Conservation (phyloP, 2,113 vertebrate species). For the Myrmecophaga tridactyla region DNA sequence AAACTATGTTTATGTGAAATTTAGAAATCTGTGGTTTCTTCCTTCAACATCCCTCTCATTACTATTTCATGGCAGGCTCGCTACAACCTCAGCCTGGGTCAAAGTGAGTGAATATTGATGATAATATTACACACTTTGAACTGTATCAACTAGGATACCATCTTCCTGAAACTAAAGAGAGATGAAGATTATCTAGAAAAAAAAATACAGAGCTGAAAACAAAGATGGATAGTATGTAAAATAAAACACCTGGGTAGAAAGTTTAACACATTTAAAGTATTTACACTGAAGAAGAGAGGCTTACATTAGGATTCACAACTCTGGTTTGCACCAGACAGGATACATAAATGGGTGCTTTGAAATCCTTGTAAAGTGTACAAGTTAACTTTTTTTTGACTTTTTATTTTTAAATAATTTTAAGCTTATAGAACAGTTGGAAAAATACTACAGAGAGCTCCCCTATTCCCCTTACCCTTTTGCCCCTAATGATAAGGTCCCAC, state of each 20-base stretch:
- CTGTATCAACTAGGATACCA: neutral
- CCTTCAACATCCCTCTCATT: neutral
- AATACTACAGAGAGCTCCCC: neutral
- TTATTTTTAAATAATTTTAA: slow-evolving; percentile 23
- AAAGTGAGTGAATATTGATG: neutral
- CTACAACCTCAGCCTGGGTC: neutral
- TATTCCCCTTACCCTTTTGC: neutral
- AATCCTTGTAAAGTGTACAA: neutral
- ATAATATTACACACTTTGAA: neutral
- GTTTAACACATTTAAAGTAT: slow-evolving; percentile 30
- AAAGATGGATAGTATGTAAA: neutral
- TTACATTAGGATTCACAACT: slow-evolving; percentile 3
- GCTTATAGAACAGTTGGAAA: neutral
- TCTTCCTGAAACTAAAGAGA: neutral
- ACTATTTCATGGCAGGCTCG: slow-evolving; percentile 20
- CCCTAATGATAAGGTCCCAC: neutral
- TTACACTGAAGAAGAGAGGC: neutral
- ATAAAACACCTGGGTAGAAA: neutral
- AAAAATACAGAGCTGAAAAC: neutral
- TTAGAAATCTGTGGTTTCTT: neutral
- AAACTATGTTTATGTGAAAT: neutral
- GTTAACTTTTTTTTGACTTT: neutral
- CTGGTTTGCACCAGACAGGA: neutral
- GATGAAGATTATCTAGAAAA: neutral
- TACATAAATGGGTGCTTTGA: neutral